Conservation (phyloP, 2,888 invertebrate species). For the Elmis aenea region DNA sequence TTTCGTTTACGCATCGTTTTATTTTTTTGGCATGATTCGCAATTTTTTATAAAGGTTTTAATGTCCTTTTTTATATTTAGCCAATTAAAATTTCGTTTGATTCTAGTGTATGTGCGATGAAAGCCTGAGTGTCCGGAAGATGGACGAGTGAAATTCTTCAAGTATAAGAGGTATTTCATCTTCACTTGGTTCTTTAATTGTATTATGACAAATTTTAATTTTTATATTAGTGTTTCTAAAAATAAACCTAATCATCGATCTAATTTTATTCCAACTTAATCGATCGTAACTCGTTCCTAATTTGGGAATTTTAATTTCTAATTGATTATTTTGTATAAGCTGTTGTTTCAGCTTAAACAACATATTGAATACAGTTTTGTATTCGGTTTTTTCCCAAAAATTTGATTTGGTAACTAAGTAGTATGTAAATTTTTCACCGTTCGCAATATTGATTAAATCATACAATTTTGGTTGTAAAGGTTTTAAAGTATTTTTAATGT, state of each 20-base stretch:
- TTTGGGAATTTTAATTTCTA: slow-evolving; percentile 2
- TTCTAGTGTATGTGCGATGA: slow-evolving; percentile 26
- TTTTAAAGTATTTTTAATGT: slow-evolving; percentile 2
- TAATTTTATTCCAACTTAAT: slow-evolving; percentile 8
- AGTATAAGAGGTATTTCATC: too few relatives aligned
- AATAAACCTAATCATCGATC: slow-evolving; percentile 20
- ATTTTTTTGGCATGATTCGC: slow-evolving; percentile 33
- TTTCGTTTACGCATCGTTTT: slow-evolving; percentile 25
- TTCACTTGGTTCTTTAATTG: slow-evolving; percentile 7
- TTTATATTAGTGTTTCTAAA: too few relatives aligned
- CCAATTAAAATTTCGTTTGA: slow-evolving; percentile 32
- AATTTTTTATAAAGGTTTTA: slow-evolving; percentile 30
- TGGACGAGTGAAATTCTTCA: too few relatives aligned
- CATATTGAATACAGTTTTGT: slow-evolving; percentile 24
- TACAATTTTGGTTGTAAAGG: too few relatives aligned
- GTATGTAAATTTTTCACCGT: slow-evolving; percentile 1
- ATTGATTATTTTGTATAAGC: slow-evolving; percentile 4
- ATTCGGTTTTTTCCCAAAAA: slow-evolving; percentile 23
- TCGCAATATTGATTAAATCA: slow-evolving; percentile 7
- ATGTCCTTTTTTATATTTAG: slow-evolving; percentile 33
- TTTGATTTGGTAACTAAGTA: slow-evolving; percentile 14
- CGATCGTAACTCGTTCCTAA: slow-evolving; percentile 3
- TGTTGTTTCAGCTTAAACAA: slow-evolving; percentile 6
- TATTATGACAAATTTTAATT: slow-evolving; percentile 19
- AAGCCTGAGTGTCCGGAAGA: slow-evolving; percentile 25